Percentiles rank a stretch among this genome's conserved stretches.
phyloP scores from a whole-genome alignment of 2,797 vertebrate species.

The Hemitrygon akajei region DNA sequence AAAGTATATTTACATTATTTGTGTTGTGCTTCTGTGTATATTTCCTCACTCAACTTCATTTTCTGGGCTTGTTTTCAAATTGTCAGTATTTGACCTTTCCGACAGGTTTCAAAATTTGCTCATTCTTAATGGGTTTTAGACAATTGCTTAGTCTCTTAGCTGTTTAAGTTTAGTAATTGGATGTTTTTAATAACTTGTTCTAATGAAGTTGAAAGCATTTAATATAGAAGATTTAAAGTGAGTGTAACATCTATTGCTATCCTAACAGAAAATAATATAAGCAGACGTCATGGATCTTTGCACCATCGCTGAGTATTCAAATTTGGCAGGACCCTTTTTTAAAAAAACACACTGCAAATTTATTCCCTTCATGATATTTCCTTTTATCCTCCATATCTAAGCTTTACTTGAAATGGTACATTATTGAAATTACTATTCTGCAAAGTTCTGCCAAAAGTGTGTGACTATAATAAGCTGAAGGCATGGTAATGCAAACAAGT shows the following conservation, averaged over 20 bases:
- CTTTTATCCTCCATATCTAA: background rate
- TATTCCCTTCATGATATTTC: background rate
- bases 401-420: background rate
- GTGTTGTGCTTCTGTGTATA: background rate
- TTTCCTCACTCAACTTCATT: background rate
- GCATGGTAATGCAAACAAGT: too few relatives aligned
- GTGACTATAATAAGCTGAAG: too few relatives aligned
- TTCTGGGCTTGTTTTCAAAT: background rate
- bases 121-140: background rate
- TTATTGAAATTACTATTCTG: background rate
- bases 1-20: background rate
- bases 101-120: background rate
- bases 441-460: background rate
- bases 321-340: background rate
- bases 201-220: background rate
- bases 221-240: background rate
- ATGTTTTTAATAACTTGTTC: background rate
- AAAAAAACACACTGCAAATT: background rate
- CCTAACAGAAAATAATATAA: background rate
- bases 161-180: background rate
- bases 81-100: background rate
- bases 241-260: background rate
- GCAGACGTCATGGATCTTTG: background rate
- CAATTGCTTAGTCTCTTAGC: background rate
- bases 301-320: background rate